These are phyloP conservation scores for Blera fallax DNA, from an alignment of 2,888 invertebrate species.

Conservation along the genomic window DNA sequence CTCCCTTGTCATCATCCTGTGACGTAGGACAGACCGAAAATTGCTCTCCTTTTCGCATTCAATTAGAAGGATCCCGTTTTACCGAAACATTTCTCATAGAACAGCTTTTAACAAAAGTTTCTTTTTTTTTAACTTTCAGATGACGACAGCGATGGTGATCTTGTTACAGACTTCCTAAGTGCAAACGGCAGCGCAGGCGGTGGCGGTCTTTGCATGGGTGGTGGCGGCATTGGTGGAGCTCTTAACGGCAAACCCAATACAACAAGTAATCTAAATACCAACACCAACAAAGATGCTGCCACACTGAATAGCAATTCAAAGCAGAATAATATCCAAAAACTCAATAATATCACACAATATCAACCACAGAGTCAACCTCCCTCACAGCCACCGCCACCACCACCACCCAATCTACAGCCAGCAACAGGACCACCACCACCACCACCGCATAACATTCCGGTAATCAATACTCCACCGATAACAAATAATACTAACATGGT, in stretches of 20 bases:
- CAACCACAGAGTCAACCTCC: slow-evolving; percentile 64
- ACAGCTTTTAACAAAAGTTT: neutral
- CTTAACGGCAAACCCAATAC: slow-evolving; percentile 50
- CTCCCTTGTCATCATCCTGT: too few relatives aligned
- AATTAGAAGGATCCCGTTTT: too few relatives aligned
- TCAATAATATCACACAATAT: slow-evolving; percentile 69
- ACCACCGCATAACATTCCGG: slow-evolving; percentile 76
- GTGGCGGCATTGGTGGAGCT: slow-evolving; percentile 1
- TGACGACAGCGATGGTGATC: slow-evolving; percentile 81
- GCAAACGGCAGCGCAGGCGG: slow-evolving; percentile 76
- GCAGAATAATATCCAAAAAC: slow-evolving; percentile 63
- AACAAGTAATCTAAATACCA: slow-evolving; percentile 41
- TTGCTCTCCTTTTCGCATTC: too few relatives aligned
- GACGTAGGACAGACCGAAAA: too few relatives aligned
- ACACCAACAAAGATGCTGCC: slow-evolving; percentile 34
- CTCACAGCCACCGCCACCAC: slow-evolving; percentile 56
- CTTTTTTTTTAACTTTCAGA: slow-evolving; percentile 61
- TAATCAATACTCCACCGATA: slow-evolving; percentile 77
- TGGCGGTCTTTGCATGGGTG: slow-evolving; percentile 25
- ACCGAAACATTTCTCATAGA: too few relatives aligned
- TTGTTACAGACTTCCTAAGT: slow-evolving; percentile 81
- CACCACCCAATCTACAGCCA: slow-evolving; percentile 48
- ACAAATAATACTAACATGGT: slow-evolving; percentile 83
- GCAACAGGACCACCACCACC: slow-evolving; percentile 53
- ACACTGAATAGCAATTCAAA: slow-evolving; percentile 47